Base-by-base conservation (phyloP, 2,113 vertebrate species). In the Semicossyphus pulcher region DNA sequence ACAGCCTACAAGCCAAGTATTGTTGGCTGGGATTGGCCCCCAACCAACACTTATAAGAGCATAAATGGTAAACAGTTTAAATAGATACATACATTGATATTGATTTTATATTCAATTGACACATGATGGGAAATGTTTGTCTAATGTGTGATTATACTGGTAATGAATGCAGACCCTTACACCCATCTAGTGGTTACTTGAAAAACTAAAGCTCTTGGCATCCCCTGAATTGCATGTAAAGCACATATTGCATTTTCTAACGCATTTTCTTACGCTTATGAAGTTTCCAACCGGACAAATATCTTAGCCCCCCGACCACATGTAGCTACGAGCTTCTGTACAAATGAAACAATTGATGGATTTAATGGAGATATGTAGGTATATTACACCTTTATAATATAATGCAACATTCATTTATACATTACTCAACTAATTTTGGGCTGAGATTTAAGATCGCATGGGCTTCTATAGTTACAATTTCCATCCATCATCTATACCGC, bases 121-220 rank as follows among this genome's bases (percentile, higher is more conserved):
- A 36, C 34, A 36, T 36, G 34, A 2, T 2, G 11, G 34, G 6
- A 64, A n/a, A n/a, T n/a, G n/a, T n/a, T n/a, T n/a, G n/a, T 49
- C 47, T 18, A 41, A 7, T 10, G 4, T 69, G n/a, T 56, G 4
- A 21, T 54, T 49, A 21, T 36, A 45, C 14, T 25, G 23, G 1
- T 4, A 31, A 10, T 23, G n/a, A n/a, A 41, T 32, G 41, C n/a
- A 78, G 72, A 77, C 41, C 65, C 5, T 76, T 77, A 83, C 81
- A 77, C 59, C 89, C 86, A 89, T 73, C 82, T 89, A 84, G 89
- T 89, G 86, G 86, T 76, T 37, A 64, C 28, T 18, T 23, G 20
- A 10, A 34, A 1, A 65, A 69, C 29, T 85, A 65, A 45, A 54
- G 23, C 42, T 66, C 23, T 23, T 34, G 21, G 15, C 5, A 7